Conservation (phyloP, 1,140 invertebrate genomes). For the Drosophila sechellia region DNA sequence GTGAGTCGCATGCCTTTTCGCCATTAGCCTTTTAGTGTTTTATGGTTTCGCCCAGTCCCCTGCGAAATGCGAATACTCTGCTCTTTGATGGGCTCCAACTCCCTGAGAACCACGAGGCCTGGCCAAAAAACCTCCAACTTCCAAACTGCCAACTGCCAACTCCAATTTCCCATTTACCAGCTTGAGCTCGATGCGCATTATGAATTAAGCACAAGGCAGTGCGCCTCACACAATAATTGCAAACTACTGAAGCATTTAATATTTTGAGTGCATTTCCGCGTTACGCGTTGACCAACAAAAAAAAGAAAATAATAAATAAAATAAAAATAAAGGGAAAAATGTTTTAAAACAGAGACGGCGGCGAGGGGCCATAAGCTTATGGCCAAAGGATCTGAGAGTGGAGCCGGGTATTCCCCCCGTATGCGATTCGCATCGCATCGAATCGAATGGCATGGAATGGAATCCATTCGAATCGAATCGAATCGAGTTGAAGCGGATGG, state of each 20-base stretch:
- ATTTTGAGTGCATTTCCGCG: constrained; percentile 82
- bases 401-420: neutral
- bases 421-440: no score
- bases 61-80: neutral
- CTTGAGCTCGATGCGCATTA: constrained; percentile 53
- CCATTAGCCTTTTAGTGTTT: constrained; percentile 12
- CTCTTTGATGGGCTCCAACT: constrained; percentile 1
- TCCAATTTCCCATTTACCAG: constrained; percentile 9
- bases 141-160: neutral
- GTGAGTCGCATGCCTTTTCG: neutral
- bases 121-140: constrained; percentile 10
- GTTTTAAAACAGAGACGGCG: neutral
- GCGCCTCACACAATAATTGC: constrained; percentile 66
- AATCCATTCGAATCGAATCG: constrained; percentile 20
- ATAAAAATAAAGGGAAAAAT: constrained; percentile 2
- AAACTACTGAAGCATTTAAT: constrained; percentile 82
- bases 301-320: constrained; percentile 4
- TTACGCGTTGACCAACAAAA: constrained; percentile 46
- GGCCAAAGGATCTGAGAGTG: constrained; percentile 2
- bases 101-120: constrained; percentile 32
- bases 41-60: neutral
- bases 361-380: constrained; percentile 11
- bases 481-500: constrained; percentile 47
- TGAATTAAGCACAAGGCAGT: constrained; percentile 72
- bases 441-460: constrained; percentile 8